A percentile compares a stretch with the other conserved stretches of the same genome.
These are phyloP conservation scores for Agraylea sexmaculata DNA, from an alignment of 1,140 invertebrate genomes.

Conservation along the genomic window DNA sequence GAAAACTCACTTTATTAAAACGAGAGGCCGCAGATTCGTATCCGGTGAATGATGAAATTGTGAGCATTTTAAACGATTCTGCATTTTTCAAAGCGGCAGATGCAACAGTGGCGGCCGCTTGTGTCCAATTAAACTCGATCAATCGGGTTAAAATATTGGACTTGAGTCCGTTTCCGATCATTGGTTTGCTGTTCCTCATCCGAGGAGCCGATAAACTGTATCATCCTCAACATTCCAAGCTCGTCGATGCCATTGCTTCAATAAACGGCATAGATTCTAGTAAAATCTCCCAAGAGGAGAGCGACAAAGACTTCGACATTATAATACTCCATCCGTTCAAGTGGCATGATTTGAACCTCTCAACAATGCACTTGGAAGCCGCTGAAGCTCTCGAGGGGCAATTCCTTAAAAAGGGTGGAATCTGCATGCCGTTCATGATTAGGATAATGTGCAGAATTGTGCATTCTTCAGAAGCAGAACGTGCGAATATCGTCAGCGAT, in stretches of 20 bases:
- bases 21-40: not conserved
- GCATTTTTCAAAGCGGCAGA: conserved; percentile 10
- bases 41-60: conserved; percentile 8
- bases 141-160: conserved; percentile 13
- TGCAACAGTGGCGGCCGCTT: conserved; percentile 8
- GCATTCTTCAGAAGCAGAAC: conserved; percentile 13
- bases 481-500: conserved; percentile 12
- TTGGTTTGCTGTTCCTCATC: conserved; percentile 12
- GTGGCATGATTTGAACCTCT: no score
- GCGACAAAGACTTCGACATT: conserved; percentile 9
- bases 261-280: conserved; percentile 9
- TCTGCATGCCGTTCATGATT: conserved; percentile 10
- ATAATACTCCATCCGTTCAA: conserved; percentile 12
- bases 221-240: not conserved
- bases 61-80: conserved; percentile 15
- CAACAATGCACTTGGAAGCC: no score
- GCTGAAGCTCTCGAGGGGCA: conserved; percentile 4
- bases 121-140: conserved; percentile 12
- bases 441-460: conserved; percentile 14
- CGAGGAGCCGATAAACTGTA: conserved; percentile 10
- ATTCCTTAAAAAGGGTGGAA: conserved; percentile 7
- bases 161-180: conserved; percentile 13
- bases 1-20: conserved; percentile 9
- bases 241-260: conserved; percentile 12
- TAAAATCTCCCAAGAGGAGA: conserved; percentile 3